Base-by-base conservation (phyloP, 37 sponge, comb jelly and placozoan genomes). In the Aplysina aerophoba region DNA sequence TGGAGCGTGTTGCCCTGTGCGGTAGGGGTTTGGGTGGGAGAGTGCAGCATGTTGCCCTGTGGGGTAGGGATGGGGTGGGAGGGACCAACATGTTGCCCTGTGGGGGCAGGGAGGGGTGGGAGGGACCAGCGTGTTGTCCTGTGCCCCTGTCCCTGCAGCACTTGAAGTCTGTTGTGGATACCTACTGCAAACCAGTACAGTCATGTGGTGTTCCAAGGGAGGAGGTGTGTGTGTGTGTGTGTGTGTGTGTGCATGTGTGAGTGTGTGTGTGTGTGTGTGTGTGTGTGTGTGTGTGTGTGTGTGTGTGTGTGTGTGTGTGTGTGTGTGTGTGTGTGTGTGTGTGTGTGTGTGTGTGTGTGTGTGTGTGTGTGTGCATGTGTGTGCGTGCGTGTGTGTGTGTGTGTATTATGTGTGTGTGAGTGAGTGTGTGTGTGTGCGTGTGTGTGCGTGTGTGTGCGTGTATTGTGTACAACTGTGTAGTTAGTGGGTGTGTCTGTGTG, bases 321-420 rank as follows among this genome's bases (percentile, higher is more conserved):
- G 54, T 78, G 79, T 78, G 77, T 75, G 77, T 75, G 44, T 75
- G 77, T 75, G 44, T 75, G 77, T 75, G 77, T 78, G 79, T 78
- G 79, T 21, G 37, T 21, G 79, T 37, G 54, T 44, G 54, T 41
- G 50, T 44, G 50, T 44, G 50, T 44, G 8, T 44, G 50, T 44
- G 50, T 44, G 50, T 44, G 50, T 44, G 50, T 44, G 50, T 44
- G 50, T 44, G 50, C 8, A 8, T 44, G 8, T 11, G 3, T 11
- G 50, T 11, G 50, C 3, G 6, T 44, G 50, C 8, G 50, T 44
- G 50, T 44, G 50, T 11, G 6, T 11, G 50, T 44, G 50, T 44
- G 8, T 44, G 50, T 44, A n/a, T n/a, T n/a, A n/a, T n/a, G n/a
- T n/a, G n/a, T n/a, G n/a, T n/a, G 54, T 36, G 54, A 41, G 79